A percentile compares a stretch with the other conserved stretches of the same genome.
Conservation (phyloP, 2,113 vertebrate genomes). For the Heloderma charlesbogerti region DNA sequence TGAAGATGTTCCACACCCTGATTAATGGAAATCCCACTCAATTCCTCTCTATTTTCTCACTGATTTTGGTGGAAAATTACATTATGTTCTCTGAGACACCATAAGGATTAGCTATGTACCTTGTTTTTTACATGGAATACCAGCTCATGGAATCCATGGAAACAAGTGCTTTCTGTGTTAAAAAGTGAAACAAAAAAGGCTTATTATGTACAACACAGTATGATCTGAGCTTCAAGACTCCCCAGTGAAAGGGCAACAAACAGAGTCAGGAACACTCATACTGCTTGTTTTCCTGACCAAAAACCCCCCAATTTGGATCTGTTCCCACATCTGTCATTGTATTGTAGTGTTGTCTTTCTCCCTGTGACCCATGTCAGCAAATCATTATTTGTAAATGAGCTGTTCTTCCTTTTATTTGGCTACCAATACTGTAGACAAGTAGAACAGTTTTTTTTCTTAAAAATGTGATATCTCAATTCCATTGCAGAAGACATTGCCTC, state of each 20-base stretch:
- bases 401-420: neutral
- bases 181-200: neutral
- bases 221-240: conserved; percentile 13
- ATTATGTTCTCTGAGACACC: neutral
- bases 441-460: neutral
- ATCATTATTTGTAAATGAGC: neutral
- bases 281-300: conserved; percentile 48
- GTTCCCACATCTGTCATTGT: conserved; percentile 43
- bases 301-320: conserved; percentile 32
- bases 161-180: neutral
- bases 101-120: neutral
- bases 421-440: neutral
- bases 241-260: conserved; percentile 35
- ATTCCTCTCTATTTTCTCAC: neutral
- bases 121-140: neutral
- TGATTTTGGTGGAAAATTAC: neutral
- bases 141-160: neutral
- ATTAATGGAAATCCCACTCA: neutral
- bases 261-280: neutral
- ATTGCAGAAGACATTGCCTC: neutral
- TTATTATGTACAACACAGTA: neutral
- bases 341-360: conserved; percentile 44
- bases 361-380: neutral
- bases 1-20: neutral
- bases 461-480: neutral